Percentiles rank a stretch among this genome's conserved stretches.
These are phyloP conservation scores for Microvelia longipes DNA, from an alignment of 1,140 invertebrate species.

Conservation along the genomic window DNA sequence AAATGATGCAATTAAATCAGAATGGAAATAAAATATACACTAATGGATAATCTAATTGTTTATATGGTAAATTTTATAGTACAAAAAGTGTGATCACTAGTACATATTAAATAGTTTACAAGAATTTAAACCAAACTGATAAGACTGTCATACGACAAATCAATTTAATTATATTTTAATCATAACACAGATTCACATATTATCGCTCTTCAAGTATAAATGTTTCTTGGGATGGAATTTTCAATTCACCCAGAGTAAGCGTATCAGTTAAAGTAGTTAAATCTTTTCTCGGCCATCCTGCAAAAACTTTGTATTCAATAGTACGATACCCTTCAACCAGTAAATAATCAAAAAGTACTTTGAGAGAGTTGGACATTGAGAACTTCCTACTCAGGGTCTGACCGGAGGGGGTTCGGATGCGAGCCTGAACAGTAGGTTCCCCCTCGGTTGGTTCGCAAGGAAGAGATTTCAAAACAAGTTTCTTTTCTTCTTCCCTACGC, in stretches of 20 bases:
- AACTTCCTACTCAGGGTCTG: slow-evolving; percentile 59
- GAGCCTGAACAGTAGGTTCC: slow-evolving; percentile 50
- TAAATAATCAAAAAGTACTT: slow-evolving; percentile 35
- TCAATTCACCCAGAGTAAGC: slow-evolving; percentile 60
- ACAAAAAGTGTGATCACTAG: no score
- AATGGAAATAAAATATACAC: no score
- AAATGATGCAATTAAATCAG: no score
- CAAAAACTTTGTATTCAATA: slow-evolving; percentile 78
- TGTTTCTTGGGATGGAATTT: slow-evolving; percentile 81
- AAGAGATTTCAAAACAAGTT: slow-evolving; percentile 38
- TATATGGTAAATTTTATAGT: no score
- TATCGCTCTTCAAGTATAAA: slow-evolving; percentile 81
- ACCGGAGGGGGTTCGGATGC: slow-evolving; percentile 60
- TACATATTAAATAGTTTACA: no score
- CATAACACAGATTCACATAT: no score
- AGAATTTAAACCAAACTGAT: no score
- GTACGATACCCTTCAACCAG: slow-evolving; percentile 70
- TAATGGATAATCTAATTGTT: no score
- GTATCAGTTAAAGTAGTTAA: slow-evolving; percentile 58
- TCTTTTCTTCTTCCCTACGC: background rate
- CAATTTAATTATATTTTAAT: no score
- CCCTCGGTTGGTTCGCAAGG: slow-evolving; percentile 42
- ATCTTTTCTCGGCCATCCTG: slow-evolving; percentile 82
- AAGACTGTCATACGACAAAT: no score
- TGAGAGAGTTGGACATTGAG: slow-evolving; percentile 43